Percentiles rank a stretch among this genome's conserved stretches.
phyloP scores from a whole-genome alignment of 2,888 invertebrate genomes.

The Alitta virens region DNA sequence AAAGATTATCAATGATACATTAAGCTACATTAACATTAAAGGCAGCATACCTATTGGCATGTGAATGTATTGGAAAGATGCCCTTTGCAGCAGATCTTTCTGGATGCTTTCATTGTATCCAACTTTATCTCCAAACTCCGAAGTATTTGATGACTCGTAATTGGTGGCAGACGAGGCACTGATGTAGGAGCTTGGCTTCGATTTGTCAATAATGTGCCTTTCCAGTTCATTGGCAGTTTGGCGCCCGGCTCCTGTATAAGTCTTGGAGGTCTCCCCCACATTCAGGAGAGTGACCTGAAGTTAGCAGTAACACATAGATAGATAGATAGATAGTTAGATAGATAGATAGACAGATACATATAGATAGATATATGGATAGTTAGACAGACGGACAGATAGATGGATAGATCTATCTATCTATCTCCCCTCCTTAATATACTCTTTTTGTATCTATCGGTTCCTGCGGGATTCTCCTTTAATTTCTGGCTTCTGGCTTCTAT shows the following conservation, averaged over 20 bases:
- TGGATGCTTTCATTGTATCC: conserved; percentile 42
- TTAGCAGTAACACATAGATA: too few relatives aligned
- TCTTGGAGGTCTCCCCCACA: conserved; percentile 35
- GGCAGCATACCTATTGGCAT: conserved; percentile 3
- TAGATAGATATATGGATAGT: too few relatives aligned
- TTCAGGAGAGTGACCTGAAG: conserved; percentile 42
- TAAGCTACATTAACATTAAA: too few relatives aligned
- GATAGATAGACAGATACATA: too few relatives aligned
- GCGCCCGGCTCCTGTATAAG: conserved; percentile 26
- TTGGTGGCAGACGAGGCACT: conserved; percentile 33
- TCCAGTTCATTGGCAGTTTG: neutral
- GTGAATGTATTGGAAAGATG: neutral
- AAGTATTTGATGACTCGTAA: conserved; percentile 37
- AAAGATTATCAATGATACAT: too few relatives aligned
- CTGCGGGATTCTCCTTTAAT: too few relatives aligned
- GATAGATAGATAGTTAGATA: too few relatives aligned
- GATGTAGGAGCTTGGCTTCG: conserved; percentile 34
- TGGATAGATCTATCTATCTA: too few relatives aligned
- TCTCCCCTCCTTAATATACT: too few relatives aligned
- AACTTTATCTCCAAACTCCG: conserved; percentile 47
- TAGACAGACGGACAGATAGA: too few relatives aligned
- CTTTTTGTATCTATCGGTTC: too few relatives aligned
- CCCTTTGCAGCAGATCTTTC: conserved; percentile 1
- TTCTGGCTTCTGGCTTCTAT: too few relatives aligned
- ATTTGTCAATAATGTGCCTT: conserved; percentile 9